These are phyloP conservation scores for Plotosus lineatus DNA, from an alignment of 2,113 vertebrate species.

Conservation along the genomic window DNA sequence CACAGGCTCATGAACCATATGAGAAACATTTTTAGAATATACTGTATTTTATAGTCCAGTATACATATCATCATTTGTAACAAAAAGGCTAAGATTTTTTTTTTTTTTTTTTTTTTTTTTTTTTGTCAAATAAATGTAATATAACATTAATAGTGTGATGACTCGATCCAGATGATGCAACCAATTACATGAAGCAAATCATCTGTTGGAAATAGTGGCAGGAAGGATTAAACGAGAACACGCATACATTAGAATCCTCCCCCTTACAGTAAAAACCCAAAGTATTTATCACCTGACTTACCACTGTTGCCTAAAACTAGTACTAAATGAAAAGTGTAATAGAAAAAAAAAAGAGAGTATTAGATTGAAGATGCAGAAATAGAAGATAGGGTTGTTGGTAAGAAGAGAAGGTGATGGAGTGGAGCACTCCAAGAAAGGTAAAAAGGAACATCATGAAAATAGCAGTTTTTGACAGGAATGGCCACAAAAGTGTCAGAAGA, in stretches of 20 bases:
- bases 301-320: conserved; percentile 6
- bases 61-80: conserved; percentile 34
- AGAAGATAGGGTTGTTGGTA: conserved; percentile 8
- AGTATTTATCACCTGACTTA: conserved; percentile 31
- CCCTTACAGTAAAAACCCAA: conserved; percentile 11
- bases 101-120: conserved; percentile 1
- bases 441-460: neutral
- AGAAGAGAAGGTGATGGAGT: conserved; percentile 2
- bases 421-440: neutral
- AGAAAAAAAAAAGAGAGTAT: conserved; percentile 14
- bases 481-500: neutral
- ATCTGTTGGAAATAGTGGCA: neutral
- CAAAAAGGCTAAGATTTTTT: neutral
- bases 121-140: conserved; percentile 19
- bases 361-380: conserved; percentile 4
- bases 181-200: conserved; percentile 22
- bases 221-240: neutral
- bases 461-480: neutral
- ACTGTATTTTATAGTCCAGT: conserved; percentile 9
- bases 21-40: conserved; percentile 5
- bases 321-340: conserved; percentile 23
- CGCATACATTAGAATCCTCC: conserved; percentile 11
- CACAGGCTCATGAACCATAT: conserved; percentile 38
- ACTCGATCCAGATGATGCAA: conserved; percentile 23
- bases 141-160: neutral